Evolutionary conservation across 2,888 invertebrate genomes (phyloP), one percentile per base, ranked within the genome.

Genomic region (Oegoconia quadripuncta): DNA sequence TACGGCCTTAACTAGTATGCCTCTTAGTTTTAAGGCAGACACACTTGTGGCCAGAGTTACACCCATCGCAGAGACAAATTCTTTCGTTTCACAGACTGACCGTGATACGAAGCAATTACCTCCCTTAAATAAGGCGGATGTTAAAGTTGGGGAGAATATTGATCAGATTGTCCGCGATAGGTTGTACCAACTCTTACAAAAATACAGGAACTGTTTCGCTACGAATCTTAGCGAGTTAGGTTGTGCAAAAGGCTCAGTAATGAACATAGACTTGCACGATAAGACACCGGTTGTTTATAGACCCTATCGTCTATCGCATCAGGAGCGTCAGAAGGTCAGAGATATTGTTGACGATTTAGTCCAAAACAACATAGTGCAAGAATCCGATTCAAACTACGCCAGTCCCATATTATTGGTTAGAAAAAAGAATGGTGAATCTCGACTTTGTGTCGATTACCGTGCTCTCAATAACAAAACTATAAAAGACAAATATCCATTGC

Each of bases 391-490:
- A 1, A 37, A 41, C 6, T 54, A 48, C 29, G 46, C 55, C 3
- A 51, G 50, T 13, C 51, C 50, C 1, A 47, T 55, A 6, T 7
- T 55, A 14, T 29, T 55, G 27, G 48, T 55, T 0, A 43, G 29
- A 13, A 54, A 54, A 25, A 54, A 54, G 34, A 45, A 33, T 0
- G 54, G 54, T 1, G 50, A 50, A 23, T 28, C 39, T 11, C 36
- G 55, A 8, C 34, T 57, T 0, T 55, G 55, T 17, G 42, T 57
- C 0, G 52, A 59, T 25, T 56, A 42, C 28, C 38, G 60, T 9
- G 49, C 55, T 6, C 32, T 58, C 12, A 64, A 62, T 41, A 48
- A 29, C 7, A 56, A 48, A 44, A 53, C 54, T 5, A n/a, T 30
- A 3, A 50, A 48, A n/a, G 50, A 50, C 25, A 15, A 41, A 6